These are phyloP conservation scores for Trissolcus brochymenae DNA, from an alignment of 2,888 invertebrate genomes.

Conservation along the genomic window DNA sequence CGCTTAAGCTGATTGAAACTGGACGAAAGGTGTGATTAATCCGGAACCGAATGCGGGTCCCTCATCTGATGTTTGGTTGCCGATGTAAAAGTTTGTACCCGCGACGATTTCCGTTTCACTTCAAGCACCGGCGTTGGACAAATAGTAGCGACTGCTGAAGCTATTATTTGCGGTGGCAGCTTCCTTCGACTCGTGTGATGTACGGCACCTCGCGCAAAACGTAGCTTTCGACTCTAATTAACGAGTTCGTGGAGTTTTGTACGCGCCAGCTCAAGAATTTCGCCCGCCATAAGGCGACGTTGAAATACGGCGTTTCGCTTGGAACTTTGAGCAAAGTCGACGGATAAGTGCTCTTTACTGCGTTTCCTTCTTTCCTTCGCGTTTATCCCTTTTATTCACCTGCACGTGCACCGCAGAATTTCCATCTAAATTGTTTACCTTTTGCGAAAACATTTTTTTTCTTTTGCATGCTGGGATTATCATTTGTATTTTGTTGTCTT, in stretches of 20 bases:
- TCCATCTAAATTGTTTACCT: conserved; percentile 23
- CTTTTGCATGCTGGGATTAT: neutral
- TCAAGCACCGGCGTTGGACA: conserved; percentile 46
- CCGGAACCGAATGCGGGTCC: conserved; percentile 41
- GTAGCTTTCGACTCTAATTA: conserved; percentile 60
- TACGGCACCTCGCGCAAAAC: conserved; percentile 59
- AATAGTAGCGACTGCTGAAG: conserved; percentile 56
- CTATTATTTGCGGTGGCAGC: conserved; percentile 60
- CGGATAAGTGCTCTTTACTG: conserved; percentile 45
- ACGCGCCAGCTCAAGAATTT: conserved; percentile 60
- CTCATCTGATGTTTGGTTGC: conserved; percentile 45
- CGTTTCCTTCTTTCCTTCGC: conserved; percentile 27
- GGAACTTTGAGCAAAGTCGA: conserved; percentile 42
- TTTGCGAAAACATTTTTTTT: conserved; percentile 7
- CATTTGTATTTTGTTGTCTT: neutral
- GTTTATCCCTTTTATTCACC: conserved; percentile 26
- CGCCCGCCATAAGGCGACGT: conserved; percentile 54
- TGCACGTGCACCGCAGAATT: conserved; percentile 18
- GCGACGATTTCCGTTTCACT: conserved; percentile 32
- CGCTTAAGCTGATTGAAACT: conserved; percentile 36
- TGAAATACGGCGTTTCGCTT: conserved; percentile 59
- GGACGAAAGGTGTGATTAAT: conserved; percentile 37
- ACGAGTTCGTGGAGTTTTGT: conserved; percentile 59
- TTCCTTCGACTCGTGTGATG: conserved; percentile 61
- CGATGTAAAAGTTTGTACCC: conserved; percentile 35